Evolutionary conservation across 2,113 vertebrate species (phyloP), one percentile per base, ranked within the genome.

Genomic region (Sarotherodon lohbergeri): DNA sequence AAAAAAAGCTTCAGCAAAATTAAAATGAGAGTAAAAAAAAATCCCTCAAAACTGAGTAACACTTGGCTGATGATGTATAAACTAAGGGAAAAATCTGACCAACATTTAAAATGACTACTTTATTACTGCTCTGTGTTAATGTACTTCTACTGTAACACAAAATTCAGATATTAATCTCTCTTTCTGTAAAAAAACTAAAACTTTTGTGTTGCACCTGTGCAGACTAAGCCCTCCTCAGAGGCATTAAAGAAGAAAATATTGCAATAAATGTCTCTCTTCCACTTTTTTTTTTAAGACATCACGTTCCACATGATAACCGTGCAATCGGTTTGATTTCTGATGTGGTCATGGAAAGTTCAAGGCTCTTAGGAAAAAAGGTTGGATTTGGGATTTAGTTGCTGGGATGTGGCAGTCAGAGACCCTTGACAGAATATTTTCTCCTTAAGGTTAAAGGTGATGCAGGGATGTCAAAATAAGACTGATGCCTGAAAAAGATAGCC

Each of bases 261-360:
- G 73, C 86, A 76, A 80, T 91, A 85, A 82, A 87, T 86, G 55
- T 91, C 63, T 83, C 76, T 81, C 73, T 86, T 85, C 46, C 54
- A 68, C 84, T 4, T 5, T 68, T 83, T 81, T 27, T 43, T 94
- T 93, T 13, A 93, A 82, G 88, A 91, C 86, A n/a, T 96, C 95
- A 95, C 94, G 93, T 96, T 95, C 93, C 41, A 81, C 87, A 83
- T 32, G 86, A 96, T 92, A 87, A 86, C 92, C 94, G 19, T 96
- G 96, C 96, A 97, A 97, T 96, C 68, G 24, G 89, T 92, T 92
- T 93, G 94, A 93, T 95, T 94, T 96, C 59, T 85, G 90, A 83
- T 90, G 90, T 94, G 95, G 96, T 96, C 95, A 95, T 27, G 90
- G 81, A 92, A 92, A 96, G 96, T 96, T 96, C 96, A 96, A 78